phyloP scores from a whole-genome alignment of 2,113 vertebrate species.

The Gymnogyps californianus region DNA sequence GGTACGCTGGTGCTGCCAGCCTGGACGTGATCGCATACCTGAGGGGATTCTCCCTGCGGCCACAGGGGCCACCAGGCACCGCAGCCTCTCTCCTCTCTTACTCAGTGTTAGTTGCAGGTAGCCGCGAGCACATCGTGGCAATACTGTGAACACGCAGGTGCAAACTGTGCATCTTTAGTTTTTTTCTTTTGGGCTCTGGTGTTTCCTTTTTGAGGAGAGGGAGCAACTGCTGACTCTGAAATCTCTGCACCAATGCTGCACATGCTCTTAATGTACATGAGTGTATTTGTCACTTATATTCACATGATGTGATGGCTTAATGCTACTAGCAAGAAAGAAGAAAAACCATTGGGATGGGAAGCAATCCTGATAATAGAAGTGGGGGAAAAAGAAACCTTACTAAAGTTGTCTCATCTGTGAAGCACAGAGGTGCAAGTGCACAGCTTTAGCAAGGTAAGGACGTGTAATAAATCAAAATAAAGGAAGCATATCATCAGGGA shows the following conservation, averaged over 20 bases:
- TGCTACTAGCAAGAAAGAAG: not conserved
- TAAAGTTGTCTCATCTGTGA: not conserved
- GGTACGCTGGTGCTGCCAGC: not conserved
- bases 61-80: not conserved
- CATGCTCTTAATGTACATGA: accelerated
- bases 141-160: not conserved
- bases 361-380: not conserved
- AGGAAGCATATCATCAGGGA: not conserved
- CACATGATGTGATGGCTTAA: not conserved
- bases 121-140: accelerated
- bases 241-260: too few species aligned
- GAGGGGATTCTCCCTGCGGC: not conserved
- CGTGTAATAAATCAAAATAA: not conserved
- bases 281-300: not conserved
- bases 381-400: not conserved
- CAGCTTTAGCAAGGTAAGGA: not conserved
- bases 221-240: not conserved
- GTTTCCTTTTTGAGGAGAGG: not conserved
- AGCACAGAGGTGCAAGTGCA: not conserved
- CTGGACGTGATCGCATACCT: too few species aligned
- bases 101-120: not conserved
- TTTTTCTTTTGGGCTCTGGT: not conserved
- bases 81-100: not conserved
- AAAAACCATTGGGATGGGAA: not conserved
- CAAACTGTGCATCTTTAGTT: not conserved